Conservation (phyloP, 1,140 invertebrate genomes). For the Drosophila melanogaster region Release_6_plus_ISO1_MT NT_033777.3:18353001-18353500, state of each 20-base stretch:
- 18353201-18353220: conserved; percentile 94
- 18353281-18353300: conserved; percentile 90
- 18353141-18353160: conserved; percentile 95
- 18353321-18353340: conserved; percentile 89
- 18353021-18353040: conserved; percentile 95
- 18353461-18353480: conserved; percentile 95
- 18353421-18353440: conserved; percentile 88
- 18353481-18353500: conserved; percentile 94
- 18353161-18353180: conserved; percentile 94
- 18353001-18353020: conserved; percentile 95
- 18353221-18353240: conserved; percentile 72
- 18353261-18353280: conserved; percentile 87
- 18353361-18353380: conserved; percentile 90
- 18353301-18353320: conserved; percentile 94
- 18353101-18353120: conserved; percentile 97
- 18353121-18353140: conserved; percentile 96
- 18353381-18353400: conserved; percentile 91
- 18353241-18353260: conserved; percentile 29
- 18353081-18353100: conserved; percentile 94
- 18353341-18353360: conserved; percentile 91
- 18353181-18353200: conserved; percentile 95
- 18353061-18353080: conserved; percentile 96
- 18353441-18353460: conserved; percentile 93
- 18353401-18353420: conserved; percentile 89
- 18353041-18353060: conserved; percentile 96